Percentiles rank a stretch among this genome's conserved stretches.
Evolutionary conservation across 2,888 invertebrate genomes (phyloP).

Genomic region (Melinaea menophilus): DNA sequence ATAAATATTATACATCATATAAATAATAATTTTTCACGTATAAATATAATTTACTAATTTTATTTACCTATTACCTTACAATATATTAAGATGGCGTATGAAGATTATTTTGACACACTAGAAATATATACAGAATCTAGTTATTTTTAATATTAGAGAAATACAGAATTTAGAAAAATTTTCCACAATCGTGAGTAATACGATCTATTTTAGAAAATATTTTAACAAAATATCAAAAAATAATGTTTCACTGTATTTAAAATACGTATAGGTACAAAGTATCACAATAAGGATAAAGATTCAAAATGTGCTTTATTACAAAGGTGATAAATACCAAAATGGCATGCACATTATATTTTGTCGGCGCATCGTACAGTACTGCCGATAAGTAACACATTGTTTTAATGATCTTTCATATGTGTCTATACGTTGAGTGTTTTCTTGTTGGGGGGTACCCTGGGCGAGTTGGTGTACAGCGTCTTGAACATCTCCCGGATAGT

Average conservation of each 20-base stretch:
- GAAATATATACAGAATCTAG: conserved; percentile 8
- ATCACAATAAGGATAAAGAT: conserved; percentile 22
- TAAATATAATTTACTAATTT: background rate
- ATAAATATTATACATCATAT: background rate
- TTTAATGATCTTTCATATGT: no score
- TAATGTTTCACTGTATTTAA: conserved; percentile 8
- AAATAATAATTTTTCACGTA: background rate
- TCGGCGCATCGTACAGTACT: conserved; percentile 8
- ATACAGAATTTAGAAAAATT: conserved; percentile 5
- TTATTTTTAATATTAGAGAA: background rate
- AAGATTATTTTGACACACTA: conserved; percentile 15
- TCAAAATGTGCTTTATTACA: conserved; percentile 10
- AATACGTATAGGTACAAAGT: conserved; percentile 25
- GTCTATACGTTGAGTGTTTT: conserved; percentile 51
- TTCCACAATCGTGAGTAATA: background rate
- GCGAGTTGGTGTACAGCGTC: conserved; percentile 84
- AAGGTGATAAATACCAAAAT: background rate
- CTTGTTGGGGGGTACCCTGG: conserved; percentile 59
- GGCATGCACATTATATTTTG: conserved; percentile 12
- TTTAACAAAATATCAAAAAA: conserved; percentile 10
- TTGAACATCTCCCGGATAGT: conserved; percentile 84
- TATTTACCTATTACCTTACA: background rate
- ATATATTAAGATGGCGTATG: background rate
- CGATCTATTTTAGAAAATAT: background rate
- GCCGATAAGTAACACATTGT: no score